These are phyloP conservation scores for Nomada lathburiana DNA, from an alignment of 2,888 invertebrate species.

Conservation along the genomic window DNA sequence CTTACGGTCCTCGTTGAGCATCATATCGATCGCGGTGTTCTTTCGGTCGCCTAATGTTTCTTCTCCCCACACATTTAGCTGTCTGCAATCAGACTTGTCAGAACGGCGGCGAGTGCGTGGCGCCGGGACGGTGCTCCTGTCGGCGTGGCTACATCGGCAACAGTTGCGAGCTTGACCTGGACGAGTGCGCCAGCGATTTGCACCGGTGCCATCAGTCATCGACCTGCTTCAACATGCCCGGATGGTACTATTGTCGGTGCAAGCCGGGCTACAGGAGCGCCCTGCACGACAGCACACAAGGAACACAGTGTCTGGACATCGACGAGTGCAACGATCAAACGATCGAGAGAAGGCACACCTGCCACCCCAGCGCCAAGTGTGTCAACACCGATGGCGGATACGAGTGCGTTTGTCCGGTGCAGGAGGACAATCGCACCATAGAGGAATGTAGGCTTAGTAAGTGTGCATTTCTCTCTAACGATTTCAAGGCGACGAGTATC, in stretches of 20 bases:
- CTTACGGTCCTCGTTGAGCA: neutral
- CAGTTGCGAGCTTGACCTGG: constrained; percentile 94
- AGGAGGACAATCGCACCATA: constrained; percentile 51
- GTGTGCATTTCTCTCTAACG: constrained; percentile 64
- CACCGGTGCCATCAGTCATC: constrained; percentile 91
- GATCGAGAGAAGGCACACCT: constrained; percentile 88
- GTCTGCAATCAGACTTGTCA: constrained; percentile 92
- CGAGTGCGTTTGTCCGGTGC: constrained; percentile 89
- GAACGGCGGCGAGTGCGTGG: constrained; percentile 93
- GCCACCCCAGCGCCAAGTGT: constrained; percentile 92
- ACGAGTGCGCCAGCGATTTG: constrained; percentile 91
- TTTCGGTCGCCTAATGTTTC: too few species aligned
- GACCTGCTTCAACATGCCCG: constrained; percentile 94
- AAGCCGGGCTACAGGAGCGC: constrained; percentile 90
- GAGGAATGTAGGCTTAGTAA: constrained; percentile 88
- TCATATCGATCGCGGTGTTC: neutral
- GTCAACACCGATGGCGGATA: constrained; percentile 93
- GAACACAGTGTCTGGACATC: constrained; percentile 90
- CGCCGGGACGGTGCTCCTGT: constrained; percentile 92
- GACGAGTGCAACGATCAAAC: constrained; percentile 92
- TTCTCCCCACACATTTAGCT: constrained; percentile 85
- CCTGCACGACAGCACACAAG: constrained; percentile 86
- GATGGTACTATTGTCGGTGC: constrained; percentile 96
- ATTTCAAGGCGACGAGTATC: neutral
- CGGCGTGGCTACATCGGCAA: constrained; percentile 92